phyloP scores from a whole-genome alignment of 37 sponge, comb jelly and placozoan species.

The Aplysina aerophoba region DNA sequence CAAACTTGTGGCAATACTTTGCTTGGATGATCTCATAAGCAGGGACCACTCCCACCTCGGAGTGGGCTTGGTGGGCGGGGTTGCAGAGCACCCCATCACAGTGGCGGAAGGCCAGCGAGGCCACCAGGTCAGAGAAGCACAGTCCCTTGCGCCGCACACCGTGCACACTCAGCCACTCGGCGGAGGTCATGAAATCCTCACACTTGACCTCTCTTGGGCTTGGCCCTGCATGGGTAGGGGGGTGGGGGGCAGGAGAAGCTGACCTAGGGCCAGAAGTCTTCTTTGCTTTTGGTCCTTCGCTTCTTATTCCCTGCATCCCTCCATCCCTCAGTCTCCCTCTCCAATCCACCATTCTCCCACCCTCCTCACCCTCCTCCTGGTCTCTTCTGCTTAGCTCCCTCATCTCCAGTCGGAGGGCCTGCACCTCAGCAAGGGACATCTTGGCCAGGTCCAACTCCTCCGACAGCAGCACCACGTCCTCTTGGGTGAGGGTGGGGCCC shows the following conservation, averaged over 20 bases:
- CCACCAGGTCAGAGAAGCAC: conserved; percentile 63
- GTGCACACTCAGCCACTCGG: conserved; percentile 75
- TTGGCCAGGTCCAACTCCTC: conserved; percentile 72
- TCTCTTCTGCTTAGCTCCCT: neutral
- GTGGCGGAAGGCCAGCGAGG: conserved; percentile 79
- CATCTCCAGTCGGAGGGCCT: conserved; percentile 67
- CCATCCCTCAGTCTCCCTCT: no score
- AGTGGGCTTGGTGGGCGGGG: neutral
- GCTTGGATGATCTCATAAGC: conserved; percentile 53
- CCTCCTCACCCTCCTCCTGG: neutral
- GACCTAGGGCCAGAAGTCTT: no score
- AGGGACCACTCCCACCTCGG: conserved; percentile 7
- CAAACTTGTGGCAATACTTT: conserved; percentile 81
- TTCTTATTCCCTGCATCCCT: no score
- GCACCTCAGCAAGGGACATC: conserved; percentile 78
- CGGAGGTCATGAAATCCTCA: conserved; percentile 69
- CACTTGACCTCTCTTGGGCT: neutral
- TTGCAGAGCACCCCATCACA: conserved; percentile 60
- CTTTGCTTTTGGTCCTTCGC: no score
- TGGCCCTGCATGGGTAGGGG: neutral
- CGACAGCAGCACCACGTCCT: conserved; percentile 56
- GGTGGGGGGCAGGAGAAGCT: no score
- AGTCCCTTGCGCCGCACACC: conserved; percentile 61
- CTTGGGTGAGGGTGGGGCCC: conserved; percentile 3
- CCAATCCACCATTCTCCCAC: neutral